Percentiles rank a stretch among this genome's conserved stretches.
Evolutionary conservation across 2,888 invertebrate genomes (phyloP).

Genomic region (Fissipunctia ypsillon): DNA sequence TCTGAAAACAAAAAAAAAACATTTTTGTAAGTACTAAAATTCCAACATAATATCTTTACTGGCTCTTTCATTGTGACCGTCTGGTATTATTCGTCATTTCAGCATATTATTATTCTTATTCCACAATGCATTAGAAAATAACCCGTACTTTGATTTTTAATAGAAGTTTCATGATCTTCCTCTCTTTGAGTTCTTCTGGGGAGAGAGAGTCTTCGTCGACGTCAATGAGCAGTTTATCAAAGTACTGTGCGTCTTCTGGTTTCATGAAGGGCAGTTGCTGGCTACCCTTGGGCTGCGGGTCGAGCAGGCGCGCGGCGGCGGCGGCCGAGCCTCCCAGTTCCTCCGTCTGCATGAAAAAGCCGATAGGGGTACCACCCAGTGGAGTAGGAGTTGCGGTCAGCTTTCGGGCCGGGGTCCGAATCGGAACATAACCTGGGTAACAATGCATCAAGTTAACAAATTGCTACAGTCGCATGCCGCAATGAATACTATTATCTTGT

Average conservation of each 20-base stretch:
- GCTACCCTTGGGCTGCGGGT: constrained; percentile 98
- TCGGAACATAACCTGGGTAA: constrained; percentile 96
- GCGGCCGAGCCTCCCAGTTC: constrained; percentile 95
- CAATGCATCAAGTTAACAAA: constrained; percentile 74
- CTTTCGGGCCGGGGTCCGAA: constrained; percentile 99
- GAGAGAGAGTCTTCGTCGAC: constrained; percentile 99
- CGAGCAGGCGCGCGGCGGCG: constrained; percentile 95
- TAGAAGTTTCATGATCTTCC: constrained; percentile 99
- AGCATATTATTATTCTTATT: neutral
- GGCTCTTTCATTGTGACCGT: neutral
- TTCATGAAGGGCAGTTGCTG: constrained; percentile 99
- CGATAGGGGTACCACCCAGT: constrained; percentile 96
- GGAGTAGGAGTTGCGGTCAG: constrained; percentile 99
- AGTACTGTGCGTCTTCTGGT: constrained; percentile 99
- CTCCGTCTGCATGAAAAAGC: constrained; percentile 98
- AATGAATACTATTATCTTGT: constrained; percentile 62
- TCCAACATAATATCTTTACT: neutral
- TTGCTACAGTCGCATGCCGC: constrained; percentile 68
- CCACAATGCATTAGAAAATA: neutral
- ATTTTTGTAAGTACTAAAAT: constrained; percentile 2
- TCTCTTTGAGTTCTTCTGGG: constrained; percentile 99
- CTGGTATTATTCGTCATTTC: neutral
- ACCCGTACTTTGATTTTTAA: constrained; percentile 96
- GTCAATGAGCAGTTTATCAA: constrained; percentile 99
- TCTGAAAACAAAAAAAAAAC: constrained; percentile 83